Base-by-base conservation (phyloP, 2,797 vertebrate genomes). In the Scomberomorus guttatus region DNA sequence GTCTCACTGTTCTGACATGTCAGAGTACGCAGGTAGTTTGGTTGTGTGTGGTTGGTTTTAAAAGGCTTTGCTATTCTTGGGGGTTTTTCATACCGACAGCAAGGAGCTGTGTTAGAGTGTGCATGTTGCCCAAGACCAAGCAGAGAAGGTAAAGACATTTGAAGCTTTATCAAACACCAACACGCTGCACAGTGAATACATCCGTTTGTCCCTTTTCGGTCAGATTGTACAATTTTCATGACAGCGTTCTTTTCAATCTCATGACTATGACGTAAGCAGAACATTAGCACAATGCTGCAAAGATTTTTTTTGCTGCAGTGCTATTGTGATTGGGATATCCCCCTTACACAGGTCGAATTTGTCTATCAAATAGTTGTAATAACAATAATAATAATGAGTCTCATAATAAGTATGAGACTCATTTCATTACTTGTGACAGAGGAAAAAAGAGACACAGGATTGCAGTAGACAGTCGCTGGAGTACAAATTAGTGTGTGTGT, bases 41-140 rank as follows among this genome's bases (percentile, higher is more conserved):
- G 79, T 18, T 85, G 22, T 55, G n/a, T 58, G 48, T 56, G 70
- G 62, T 59, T 59, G 50, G 55, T 68, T 79, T 74, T 68, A 51
- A 80, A 83, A 72, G 37, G 74, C 22, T 60, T 58, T 71, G 57
- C 85, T 90, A 86, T 83, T 86, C 70, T 86, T 81, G 74, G 66
- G 32, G n/a, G 52, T 50, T 4, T 66, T 82, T 78, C 10, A 51
- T 67, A 64, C 60, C 25, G 2, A 79, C 75, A 74, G 29, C 34
- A 50, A 69, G 62, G 11, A 27, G 64, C 51, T 75, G 14, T 51
- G 55, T 70, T 75, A 61, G 55, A 65, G 50, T 51, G 7, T 75
- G 81, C 65, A 73, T n/a, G 54, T 22, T 69, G 63, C 69, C 72
- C 55, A 68, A 54, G 56, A 75, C 15, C 22, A 56, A 44, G 44